Conservation (phyloP, 2,113 vertebrate genomes). For the Dromiciops gliroides region DNA sequence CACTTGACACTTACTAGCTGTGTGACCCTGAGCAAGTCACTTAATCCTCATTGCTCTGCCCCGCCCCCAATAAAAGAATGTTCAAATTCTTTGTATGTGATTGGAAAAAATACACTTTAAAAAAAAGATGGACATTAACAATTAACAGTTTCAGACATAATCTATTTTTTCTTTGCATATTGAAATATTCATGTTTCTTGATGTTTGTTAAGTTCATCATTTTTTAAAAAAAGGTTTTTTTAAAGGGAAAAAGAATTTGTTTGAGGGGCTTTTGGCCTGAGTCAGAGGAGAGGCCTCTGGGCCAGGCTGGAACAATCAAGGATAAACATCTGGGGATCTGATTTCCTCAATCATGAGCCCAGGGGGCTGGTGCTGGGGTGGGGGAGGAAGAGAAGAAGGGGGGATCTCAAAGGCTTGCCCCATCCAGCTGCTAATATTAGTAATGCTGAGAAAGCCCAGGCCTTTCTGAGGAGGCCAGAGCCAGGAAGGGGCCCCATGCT, state of each 20-base stretch:
- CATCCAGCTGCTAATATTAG: neutral
- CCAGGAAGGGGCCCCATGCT: neutral
- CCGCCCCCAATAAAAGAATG: no score
- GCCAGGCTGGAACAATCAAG: neutral
- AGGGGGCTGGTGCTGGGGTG: neutral
- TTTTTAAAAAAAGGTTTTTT: neutral
- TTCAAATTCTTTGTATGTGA: no score
- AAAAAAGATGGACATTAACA: neutral
- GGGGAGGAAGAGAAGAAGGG: neutral
- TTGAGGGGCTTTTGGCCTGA: neutral
- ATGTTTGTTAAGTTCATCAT: neutral
- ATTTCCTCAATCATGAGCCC: neutral
- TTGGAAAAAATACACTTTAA: no score
- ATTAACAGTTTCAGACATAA: neutral
- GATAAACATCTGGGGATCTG: neutral
- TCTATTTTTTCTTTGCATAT: neutral
- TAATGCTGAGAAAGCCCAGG: neutral
- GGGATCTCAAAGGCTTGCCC: neutral
- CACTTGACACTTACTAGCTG: no score
- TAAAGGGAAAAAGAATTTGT: neutral
- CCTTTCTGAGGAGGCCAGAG: neutral
- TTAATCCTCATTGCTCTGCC: no score
- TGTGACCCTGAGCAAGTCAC: no score
- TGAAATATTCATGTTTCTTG: neutral
- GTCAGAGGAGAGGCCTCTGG: neutral